Base-by-base conservation (phyloP, 2,888 invertebrate species). In the Gryllus longicercus region DNA sequence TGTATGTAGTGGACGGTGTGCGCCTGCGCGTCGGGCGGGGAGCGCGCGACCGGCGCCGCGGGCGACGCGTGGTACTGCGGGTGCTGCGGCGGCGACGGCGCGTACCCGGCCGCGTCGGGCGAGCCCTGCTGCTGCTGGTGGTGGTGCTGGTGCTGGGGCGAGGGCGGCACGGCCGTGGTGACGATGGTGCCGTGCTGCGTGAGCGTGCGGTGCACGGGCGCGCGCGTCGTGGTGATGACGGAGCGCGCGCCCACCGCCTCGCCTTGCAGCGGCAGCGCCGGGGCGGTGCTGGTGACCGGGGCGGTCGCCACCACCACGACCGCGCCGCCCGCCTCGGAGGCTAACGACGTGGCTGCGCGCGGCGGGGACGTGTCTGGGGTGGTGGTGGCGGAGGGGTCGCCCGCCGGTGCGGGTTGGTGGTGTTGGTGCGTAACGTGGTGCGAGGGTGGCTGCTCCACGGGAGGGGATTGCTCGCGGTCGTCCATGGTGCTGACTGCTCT, bases 171-270 rank as follows among this genome's bases (percentile, higher is more conserved):
- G 76, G 91, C 88, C 14, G 91, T 88, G 38, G 91, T 91, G 84
- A 91, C 63, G 63, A 63, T 91, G 51, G 91, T 91, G 78, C 63
- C 63, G 63, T 63, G 63, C 63, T 63, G 63, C 8, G 63, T 63
- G 63, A 63, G 63, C n/a, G 63, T 63, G 63, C 63, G 63, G 63
- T 63, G 63, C 63, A 18, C 16, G 16, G n/a, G 14, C 82, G 89
- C 88, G 80, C 90, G 88, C 14, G 90, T 88, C 50, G 89, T 87
- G 16, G 91, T 91, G 85, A 91, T 91, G 25, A 91, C 91, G 21
- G 88, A 88, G 81, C 86, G 87, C n/a, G 85, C 84, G 21, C 49
- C 74, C 50, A 49, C 23, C 50, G 51, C 77, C 11, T 18, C 77
- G 77, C 77, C 38, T 12, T 14, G 63, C 63, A n/a, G 16, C 5